These are phyloP conservation scores for Argyresthia goedartella DNA, from an alignment of 2,888 invertebrate genomes.

Conservation along the genomic window DNA sequence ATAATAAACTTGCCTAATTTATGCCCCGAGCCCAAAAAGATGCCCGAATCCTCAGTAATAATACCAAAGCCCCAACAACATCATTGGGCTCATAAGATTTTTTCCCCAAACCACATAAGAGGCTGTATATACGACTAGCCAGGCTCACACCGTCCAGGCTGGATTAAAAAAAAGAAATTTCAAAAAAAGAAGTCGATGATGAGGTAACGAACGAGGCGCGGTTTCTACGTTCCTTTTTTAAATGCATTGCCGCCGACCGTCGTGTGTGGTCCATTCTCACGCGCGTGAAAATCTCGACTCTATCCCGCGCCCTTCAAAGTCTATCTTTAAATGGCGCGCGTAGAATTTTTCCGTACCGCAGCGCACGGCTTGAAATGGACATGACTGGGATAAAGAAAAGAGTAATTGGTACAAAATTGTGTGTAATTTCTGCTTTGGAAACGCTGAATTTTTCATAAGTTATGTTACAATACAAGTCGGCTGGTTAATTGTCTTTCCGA, in stretches of 20 bases:
- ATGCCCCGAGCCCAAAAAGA: slow-evolving; percentile 26
- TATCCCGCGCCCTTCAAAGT: slow-evolving; percentile 10
- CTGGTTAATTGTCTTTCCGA: neutral
- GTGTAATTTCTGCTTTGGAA: neutral
- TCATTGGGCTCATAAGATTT: slow-evolving; percentile 43
- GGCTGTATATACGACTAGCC: slow-evolving; percentile 51
- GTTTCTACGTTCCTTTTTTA: slow-evolving; percentile 65
- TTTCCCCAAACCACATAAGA: slow-evolving; percentile 25
- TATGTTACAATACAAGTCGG: neutral
- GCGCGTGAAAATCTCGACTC: slow-evolving; percentile 14
- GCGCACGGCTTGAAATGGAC: neutral
- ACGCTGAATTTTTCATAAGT: neutral
- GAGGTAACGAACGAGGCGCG: slow-evolving; percentile 68
- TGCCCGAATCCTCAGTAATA: slow-evolving; percentile 24
- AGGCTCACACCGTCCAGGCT: slow-evolving; percentile 22
- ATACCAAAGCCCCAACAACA: slow-evolving; percentile 48
- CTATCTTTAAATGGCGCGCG: slow-evolving; percentile 10
- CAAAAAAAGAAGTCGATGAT: slow-evolving; percentile 55
- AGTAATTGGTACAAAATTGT: slow-evolving; percentile 3
- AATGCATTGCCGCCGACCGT: slow-evolving; percentile 42
- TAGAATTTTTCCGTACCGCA: slow-evolving; percentile 2
- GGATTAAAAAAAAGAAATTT: slow-evolving; percentile 36
- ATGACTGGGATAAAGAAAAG: neutral
- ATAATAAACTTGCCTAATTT: slow-evolving; percentile 55
- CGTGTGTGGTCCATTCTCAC: slow-evolving; percentile 55